Evolutionary conservation across 1,140 invertebrate genomes (phyloP).

Genomic region (Hylaeus anthracinus): DNA sequence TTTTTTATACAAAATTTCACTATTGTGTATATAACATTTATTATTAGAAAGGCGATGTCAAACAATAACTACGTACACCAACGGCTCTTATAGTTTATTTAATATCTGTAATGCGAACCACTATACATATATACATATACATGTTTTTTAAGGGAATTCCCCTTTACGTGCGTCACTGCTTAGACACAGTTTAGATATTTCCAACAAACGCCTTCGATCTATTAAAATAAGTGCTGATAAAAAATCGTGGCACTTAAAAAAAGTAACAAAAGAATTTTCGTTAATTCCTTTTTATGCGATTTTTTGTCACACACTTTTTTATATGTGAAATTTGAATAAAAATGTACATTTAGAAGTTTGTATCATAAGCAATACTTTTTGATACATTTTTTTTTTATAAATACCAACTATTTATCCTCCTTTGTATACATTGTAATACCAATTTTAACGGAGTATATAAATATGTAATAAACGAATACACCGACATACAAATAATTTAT

Average conservation of each 20-base stretch:
- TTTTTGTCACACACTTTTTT: not conserved
- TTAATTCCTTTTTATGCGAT: not conserved
- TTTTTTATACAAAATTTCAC: not conserved
- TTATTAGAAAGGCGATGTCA: too few relatives aligned
- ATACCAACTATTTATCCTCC: not conserved
- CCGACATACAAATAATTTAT: constrained; percentile 36
- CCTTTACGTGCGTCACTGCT: too few relatives aligned
- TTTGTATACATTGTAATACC: constrained; percentile 17
- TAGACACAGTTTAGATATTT: too few relatives aligned
- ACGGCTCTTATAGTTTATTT: too few relatives aligned
- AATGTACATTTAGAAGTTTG: not conserved
- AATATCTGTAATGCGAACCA: too few relatives aligned
- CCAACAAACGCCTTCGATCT: not conserved
- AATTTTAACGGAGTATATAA: constrained; percentile 15
- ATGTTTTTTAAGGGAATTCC: too few relatives aligned
- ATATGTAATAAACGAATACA: constrained; percentile 25
- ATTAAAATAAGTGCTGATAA: constrained; percentile 2
- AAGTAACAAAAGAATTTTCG: not conserved
- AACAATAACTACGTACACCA: too few relatives aligned
- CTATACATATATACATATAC: too few relatives aligned
- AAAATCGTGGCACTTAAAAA: not conserved
- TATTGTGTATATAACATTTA: too few relatives aligned
- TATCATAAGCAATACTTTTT: not conserved
- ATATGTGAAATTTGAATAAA: constrained; percentile 4
- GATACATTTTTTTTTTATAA: constrained; percentile 5